phyloP scores from a whole-genome alignment of 2,888 invertebrate genomes.

The Beris morrisii region DNA sequence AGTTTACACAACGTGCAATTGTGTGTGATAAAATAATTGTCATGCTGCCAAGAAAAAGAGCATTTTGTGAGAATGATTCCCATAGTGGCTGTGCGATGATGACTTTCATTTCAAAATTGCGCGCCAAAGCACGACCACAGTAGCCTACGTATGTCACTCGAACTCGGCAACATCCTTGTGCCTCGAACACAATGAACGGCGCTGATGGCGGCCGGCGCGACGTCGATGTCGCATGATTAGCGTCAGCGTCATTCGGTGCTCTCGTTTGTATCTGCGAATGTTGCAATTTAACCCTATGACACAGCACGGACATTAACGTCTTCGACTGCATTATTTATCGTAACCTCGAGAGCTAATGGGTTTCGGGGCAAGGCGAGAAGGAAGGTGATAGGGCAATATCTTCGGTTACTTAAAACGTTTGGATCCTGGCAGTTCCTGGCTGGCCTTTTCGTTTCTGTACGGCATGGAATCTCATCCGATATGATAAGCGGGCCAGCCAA shows the following conservation, averaged over 20 bases:
- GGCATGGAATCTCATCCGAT: constrained; percentile 4
- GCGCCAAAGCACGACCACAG: constrained; percentile 9
- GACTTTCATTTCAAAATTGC: constrained; percentile 2
- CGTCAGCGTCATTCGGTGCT: constrained; percentile 18
- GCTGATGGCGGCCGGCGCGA: background rate
- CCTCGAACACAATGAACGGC: too few relatives aligned
- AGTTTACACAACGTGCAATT: too few relatives aligned
- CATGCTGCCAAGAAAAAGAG: constrained; percentile 19
- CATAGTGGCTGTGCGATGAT: constrained; percentile 1
- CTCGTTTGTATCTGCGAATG: constrained; percentile 43
- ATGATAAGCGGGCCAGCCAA: constrained; percentile 21
- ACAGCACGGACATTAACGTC: constrained; percentile 47
- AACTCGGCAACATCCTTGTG: too few relatives aligned
- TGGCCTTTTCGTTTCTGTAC: background rate
- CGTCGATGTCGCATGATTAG: constrained; percentile 22
- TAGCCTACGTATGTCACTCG: too few relatives aligned
- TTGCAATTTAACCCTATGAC: constrained; percentile 49
- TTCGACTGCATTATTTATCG: constrained; percentile 47
- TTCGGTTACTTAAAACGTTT: constrained; percentile 25
- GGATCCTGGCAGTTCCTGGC: constrained; percentile 14
- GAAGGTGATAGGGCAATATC: constrained; percentile 15
- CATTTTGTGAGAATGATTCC: background rate
- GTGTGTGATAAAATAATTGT: constrained; percentile 11
- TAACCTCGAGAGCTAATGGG: constrained; percentile 41
- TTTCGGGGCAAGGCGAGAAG: background rate